These are phyloP conservation scores for Rhincodon typus DNA, from an alignment of 2,797 vertebrate species.

Conservation along the genomic window DNA sequence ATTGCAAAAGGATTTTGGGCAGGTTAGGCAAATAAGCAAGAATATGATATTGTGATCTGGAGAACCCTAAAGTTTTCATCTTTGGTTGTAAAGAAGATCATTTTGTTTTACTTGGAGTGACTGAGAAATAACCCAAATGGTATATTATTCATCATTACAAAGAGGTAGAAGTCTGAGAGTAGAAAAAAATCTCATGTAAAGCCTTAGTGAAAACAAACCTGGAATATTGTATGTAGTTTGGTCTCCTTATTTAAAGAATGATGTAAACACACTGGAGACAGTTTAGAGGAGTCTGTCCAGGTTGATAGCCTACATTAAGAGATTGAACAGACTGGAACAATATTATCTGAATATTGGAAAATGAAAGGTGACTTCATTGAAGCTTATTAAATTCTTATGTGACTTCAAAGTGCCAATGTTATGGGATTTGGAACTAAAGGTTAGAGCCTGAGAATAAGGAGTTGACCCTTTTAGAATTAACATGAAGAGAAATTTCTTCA, in stretches of 20 bases:
- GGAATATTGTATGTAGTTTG: not conserved
- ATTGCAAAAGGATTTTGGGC: no score
- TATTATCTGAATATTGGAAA: not conserved
- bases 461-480: not conserved
- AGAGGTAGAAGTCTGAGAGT: not conserved
- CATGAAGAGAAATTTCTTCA: not conserved
- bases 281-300: no score
- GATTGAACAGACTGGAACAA: not conserved
- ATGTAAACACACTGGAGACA: no score
- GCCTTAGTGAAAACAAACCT: not conserved
- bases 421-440: no score
- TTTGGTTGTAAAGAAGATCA: not conserved
- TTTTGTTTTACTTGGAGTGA: not conserved
- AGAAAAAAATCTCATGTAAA: not conserved
- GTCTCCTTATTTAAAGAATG: not conserved
- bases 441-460: not conserved
- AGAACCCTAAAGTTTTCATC: not conserved
- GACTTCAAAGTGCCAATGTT: no score
- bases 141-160: not conserved
- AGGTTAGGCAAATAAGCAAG: not conserved
- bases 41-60: not conserved
- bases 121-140: not conserved
- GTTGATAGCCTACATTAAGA: not conserved
- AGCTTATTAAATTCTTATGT: no score
- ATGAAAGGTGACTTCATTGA: not conserved